Conservation (phyloP, 2,797 vertebrate genomes). For the Amblyopsis hoosieri region DNA sequence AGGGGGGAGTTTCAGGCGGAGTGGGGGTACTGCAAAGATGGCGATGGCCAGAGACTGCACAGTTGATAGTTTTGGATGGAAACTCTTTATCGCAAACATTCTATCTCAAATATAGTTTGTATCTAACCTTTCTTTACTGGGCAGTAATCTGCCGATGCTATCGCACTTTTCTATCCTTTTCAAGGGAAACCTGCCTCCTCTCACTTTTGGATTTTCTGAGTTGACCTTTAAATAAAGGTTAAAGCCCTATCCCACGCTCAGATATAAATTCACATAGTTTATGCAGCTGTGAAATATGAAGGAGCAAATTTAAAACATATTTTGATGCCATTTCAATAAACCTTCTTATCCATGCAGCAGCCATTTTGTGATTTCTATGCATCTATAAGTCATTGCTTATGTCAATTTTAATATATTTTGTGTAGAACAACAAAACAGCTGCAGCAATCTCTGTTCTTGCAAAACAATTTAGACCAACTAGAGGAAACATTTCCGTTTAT, state of each 20-base stretch:
- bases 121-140: constrained; percentile 66
- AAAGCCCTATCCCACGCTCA: no score
- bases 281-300: constrained; percentile 30
- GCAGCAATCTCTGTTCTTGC: no score
- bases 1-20: no score
- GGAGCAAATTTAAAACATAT: constrained; percentile 36
- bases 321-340: constrained; percentile 24
- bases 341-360: constrained; percentile 10
- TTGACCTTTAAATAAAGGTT: constrained; percentile 61
- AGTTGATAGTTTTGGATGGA: constrained; percentile 9
- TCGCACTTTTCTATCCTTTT: constrained; percentile 43
- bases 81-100: constrained; percentile 34
- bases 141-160: constrained; percentile 61
- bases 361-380: constrained; percentile 17
- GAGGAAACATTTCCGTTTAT: no score
- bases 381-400: constrained; percentile 22
- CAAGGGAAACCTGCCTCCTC: constrained; percentile 15
- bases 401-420: constrained; percentile 29
- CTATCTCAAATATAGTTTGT: constrained; percentile 43
- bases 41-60: no score
- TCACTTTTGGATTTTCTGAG: constrained; percentile 46
- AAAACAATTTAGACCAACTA: no score
- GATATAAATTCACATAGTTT: constrained; percentile 39
- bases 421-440: no score
- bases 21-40: background rate